These are phyloP conservation scores for Pimephales promelas DNA, from an alignment of 2,113 vertebrate species.

Conservation along the genomic window DNA sequence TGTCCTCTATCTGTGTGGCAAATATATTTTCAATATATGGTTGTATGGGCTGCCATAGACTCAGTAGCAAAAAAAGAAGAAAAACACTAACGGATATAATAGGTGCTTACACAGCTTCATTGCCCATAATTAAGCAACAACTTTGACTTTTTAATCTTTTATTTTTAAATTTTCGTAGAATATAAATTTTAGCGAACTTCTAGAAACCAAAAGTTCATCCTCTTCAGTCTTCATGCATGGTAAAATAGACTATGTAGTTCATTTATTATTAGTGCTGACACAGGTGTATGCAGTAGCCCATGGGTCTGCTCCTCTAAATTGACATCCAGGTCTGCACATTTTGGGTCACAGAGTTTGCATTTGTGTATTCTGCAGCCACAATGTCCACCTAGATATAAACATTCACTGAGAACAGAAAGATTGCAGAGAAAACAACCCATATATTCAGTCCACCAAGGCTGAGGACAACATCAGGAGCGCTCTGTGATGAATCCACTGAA, in stretches of 20 bases:
- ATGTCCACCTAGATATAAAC: slow-evolving; percentile 25
- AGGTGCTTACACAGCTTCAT: too few relatives aligned
- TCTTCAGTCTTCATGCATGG: slow-evolving; percentile 5
- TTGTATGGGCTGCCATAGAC: too few relatives aligned
- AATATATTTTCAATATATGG: too few relatives aligned
- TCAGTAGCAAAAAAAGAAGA: too few relatives aligned
- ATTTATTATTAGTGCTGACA: slow-evolving; percentile 22
- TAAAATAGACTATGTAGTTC: not conserved
- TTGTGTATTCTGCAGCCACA: slow-evolving; percentile 15
- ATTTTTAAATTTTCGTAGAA: not conserved
- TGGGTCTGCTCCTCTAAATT: not conserved
- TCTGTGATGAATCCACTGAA: slow-evolving; percentile 17
- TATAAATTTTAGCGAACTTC: not conserved
- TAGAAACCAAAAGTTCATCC: not conserved
- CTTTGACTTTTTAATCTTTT: not conserved
- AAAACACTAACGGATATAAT: too few relatives aligned
- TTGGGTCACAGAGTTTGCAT: not conserved
- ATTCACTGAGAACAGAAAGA: not conserved
- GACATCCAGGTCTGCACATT: slow-evolving; percentile 5
- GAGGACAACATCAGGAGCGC: slow-evolving; percentile 16
- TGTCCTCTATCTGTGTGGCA: too few relatives aligned
- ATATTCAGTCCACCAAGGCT: slow-evolving; percentile 33
- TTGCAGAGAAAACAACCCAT: slow-evolving; percentile 24
- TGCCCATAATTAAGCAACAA: too few relatives aligned
- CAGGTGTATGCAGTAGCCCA: not conserved